Evolutionary conservation across 2,888 invertebrate species (phyloP).

Genomic region (Hydrotaea diabolus): DNA sequence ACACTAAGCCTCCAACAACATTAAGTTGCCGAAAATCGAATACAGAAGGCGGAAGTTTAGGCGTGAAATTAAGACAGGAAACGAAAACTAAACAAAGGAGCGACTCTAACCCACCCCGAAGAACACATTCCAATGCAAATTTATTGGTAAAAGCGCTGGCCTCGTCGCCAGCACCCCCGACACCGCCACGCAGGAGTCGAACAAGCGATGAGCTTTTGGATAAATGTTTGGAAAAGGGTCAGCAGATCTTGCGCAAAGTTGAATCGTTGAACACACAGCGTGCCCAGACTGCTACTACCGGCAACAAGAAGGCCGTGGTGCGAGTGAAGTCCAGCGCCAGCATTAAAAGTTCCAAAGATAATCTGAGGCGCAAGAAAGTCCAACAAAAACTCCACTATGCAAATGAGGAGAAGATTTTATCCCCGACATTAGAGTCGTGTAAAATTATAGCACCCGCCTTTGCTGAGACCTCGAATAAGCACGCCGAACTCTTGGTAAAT

Average conservation of each 20-base stretch:
- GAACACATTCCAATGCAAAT: conserved; percentile 6
- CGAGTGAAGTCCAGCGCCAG: conserved; percentile 35
- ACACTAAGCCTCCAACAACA: not conserved
- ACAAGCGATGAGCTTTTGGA: conserved; percentile 76
- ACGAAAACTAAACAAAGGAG: not conserved
- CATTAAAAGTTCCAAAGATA: conserved; percentile 50
- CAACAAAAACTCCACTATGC: conserved; percentile 74
- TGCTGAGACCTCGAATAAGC: conserved; percentile 78
- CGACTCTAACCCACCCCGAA: not conserved
- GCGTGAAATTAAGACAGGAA: not conserved
- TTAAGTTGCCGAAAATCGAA: not conserved
- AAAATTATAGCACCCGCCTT: conserved; percentile 78
- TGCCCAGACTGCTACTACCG: conserved; percentile 51
- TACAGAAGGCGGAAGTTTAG: not conserved
- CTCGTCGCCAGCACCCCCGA: not conserved
- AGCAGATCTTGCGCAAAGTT: conserved; percentile 78
- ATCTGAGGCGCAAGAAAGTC: conserved; percentile 39
- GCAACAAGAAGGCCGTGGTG: conserved; percentile 55
- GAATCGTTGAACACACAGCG: conserved; percentile 73
- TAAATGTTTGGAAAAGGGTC: conserved; percentile 80
- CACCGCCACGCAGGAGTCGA: conserved; percentile 63
- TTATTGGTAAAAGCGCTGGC: not conserved
- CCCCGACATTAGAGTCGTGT: conserved; percentile 77
- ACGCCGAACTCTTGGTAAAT: conserved; percentile 77
- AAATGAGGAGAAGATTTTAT: conserved; percentile 76